A percentile compares a stretch with the other conserved stretches of the same genome.
These are phyloP conservation scores for Hippocampus zosterae DNA, from an alignment of 2,113 vertebrate genomes.

Conservation along the genomic window DNA sequence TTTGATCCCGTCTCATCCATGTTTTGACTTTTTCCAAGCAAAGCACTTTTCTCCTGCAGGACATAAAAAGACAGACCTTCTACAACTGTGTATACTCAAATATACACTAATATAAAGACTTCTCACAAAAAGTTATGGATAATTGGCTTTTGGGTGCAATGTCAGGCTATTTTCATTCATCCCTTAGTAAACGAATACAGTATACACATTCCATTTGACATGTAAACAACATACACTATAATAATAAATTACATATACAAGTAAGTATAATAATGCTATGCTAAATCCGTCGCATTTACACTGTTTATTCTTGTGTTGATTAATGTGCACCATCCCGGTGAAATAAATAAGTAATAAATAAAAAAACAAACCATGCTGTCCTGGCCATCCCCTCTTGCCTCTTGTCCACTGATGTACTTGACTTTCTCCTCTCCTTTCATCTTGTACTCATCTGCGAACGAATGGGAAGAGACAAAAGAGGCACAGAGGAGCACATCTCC, in stretches of 20 bases:
- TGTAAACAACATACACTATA: neutral
- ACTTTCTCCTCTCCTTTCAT: conserved; percentile 93
- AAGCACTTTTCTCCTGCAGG: conserved; percentile 68
- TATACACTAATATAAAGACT: too few species aligned
- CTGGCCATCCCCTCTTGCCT: conserved; percentile 64
- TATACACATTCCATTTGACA: neutral
- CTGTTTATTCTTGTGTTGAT: too few species aligned
- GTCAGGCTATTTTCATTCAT: neutral
- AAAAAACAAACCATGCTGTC: conserved; percentile 63
- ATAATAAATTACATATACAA: neutral
- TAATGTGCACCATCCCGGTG: too few species aligned
- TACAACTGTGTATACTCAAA: too few species aligned
- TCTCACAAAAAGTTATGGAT: too few species aligned
- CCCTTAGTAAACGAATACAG: neutral
- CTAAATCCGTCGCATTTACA: too few species aligned
- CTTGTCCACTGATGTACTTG: conserved; percentile 72
- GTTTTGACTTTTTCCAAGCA: conserved; percentile 60
- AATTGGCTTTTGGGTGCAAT: too few species aligned
- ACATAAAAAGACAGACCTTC: neutral
- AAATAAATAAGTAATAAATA: too few species aligned
- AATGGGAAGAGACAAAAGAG: conserved; percentile 28
- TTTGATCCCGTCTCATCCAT: conserved; percentile 56
- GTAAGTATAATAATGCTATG: too few species aligned
- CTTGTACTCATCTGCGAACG: conserved; percentile 86
- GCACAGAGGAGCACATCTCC: conserved; percentile 27